Conservation (phyloP, 2,888 invertebrate genomes). For the Netelia inedita region DNA sequence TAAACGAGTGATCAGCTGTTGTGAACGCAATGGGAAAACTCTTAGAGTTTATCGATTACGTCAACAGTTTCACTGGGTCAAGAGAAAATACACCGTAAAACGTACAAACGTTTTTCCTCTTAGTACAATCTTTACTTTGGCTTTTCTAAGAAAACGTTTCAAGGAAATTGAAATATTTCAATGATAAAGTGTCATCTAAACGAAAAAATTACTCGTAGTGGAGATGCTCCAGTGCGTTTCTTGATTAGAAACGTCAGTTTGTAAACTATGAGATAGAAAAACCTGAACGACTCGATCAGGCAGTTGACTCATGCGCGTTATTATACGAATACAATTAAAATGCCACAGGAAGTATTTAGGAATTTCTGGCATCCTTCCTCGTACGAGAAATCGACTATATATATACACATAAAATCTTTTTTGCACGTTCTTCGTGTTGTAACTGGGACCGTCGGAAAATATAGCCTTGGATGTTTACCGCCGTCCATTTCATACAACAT, state of each 20-base stretch:
- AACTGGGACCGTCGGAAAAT: constrained; percentile 1
- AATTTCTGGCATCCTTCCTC: constrained; percentile 3
- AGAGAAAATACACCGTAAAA: too few relatives aligned
- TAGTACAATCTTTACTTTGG: too few relatives aligned
- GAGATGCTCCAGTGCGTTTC: too few relatives aligned
- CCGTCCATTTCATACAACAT: constrained; percentile 14
- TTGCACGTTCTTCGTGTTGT: neutral
- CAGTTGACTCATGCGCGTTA: constrained; percentile 22
- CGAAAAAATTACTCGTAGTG: too few relatives aligned
- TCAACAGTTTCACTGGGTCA: too few relatives aligned
- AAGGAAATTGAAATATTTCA: too few relatives aligned
- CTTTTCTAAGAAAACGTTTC: too few relatives aligned
- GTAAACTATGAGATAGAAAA: neutral
- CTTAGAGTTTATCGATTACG: too few relatives aligned
- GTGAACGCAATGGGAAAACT: too few relatives aligned
- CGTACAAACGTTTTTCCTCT: too few relatives aligned
- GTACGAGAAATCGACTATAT: neutral
- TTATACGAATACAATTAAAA: constrained; percentile 21
- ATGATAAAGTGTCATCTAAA: too few relatives aligned
- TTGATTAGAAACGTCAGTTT: neutral
- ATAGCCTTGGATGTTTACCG: constrained; percentile 4
- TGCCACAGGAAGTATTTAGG: constrained; percentile 8
- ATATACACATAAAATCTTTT: neutral
- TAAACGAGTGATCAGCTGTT: neutral
- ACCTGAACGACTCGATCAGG: neutral